Conservation (phyloP, 30 jellyfish, hydroid and myxozoan genomes). For the Nemopilema nomurai region DNA sequence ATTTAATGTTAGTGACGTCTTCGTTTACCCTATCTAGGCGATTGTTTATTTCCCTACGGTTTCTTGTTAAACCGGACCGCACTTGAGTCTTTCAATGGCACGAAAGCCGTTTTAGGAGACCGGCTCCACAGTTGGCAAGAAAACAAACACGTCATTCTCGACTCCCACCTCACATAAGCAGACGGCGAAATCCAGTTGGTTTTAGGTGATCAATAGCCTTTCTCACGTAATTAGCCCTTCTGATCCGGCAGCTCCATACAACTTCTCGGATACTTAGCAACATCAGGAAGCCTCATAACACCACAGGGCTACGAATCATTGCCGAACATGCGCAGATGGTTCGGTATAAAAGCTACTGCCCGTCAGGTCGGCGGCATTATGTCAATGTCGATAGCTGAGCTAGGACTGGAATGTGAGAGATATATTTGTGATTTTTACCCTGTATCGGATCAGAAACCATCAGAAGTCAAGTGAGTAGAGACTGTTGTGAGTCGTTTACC, state of each 20-base stretch:
- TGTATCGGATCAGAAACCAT: background rate
- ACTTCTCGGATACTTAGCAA: constrained; percentile 58
- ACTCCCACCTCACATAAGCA: constrained; percentile 2
- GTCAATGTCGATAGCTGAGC: background rate
- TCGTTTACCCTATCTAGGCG: no score
- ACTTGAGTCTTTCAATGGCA: background rate
- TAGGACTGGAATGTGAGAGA: background rate
- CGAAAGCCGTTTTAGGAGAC: no score
- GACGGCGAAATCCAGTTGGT: constrained; percentile 31
- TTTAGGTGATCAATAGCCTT: constrained; percentile 31
- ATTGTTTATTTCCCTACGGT: no score
- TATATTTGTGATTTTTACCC: background rate
- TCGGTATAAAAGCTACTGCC: background rate
- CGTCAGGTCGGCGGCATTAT: background rate
- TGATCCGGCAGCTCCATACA: constrained; percentile 41
- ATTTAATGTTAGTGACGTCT: no score
- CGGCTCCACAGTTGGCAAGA: no score
- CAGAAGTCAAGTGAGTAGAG: background rate
- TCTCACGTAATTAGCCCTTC: constrained; percentile 53
- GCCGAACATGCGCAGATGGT: constrained; percentile 20
- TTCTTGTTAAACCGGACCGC: no score
- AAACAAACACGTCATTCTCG: constrained; percentile 14
- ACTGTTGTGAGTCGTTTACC: background rate
- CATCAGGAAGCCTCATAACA: constrained; percentile 16
- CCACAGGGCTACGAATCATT: constrained; percentile 40